Percentiles rank a stretch among this genome's conserved stretches.
These are phyloP conservation scores for Bufo bufo DNA, from an alignment of 2,113 vertebrate species.

Conservation along the genomic window DNA sequence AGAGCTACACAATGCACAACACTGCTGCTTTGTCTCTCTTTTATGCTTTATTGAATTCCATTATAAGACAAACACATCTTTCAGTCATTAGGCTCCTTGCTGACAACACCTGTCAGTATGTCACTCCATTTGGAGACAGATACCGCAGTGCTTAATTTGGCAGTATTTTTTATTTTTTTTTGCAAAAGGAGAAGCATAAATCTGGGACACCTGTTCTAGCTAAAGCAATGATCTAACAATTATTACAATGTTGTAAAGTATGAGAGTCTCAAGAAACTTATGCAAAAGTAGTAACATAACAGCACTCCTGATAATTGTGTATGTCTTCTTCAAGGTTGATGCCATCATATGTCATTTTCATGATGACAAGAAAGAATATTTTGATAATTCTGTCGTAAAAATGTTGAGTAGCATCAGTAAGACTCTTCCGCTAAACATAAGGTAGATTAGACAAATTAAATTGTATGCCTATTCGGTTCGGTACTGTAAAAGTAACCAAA, in stretches of 20 bases:
- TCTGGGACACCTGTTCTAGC: conserved; percentile 64
- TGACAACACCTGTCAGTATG: conserved; percentile 74
- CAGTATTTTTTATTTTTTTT: conserved; percentile 59
- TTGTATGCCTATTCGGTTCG: too few species aligned
- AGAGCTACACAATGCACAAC: conserved; percentile 54
- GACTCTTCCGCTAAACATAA: too few species aligned
- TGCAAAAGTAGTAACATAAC: not conserved
- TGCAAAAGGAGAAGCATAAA: conserved; percentile 59
- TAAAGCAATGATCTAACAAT: conserved; percentile 59
- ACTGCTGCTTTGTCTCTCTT: conserved; percentile 62
- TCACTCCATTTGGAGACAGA: conserved; percentile 64
- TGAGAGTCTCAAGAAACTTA: not conserved
- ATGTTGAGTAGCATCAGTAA: not conserved
- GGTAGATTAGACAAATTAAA: too few species aligned
- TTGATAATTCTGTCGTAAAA: not conserved
- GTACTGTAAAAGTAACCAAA: too few species aligned
- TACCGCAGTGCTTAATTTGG: conserved; percentile 61
- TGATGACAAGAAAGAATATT: not conserved
- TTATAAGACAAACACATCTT: conserved; percentile 65
- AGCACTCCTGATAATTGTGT: not conserved
- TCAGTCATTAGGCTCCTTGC: conserved; percentile 66
- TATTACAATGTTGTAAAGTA: conserved; percentile 29
- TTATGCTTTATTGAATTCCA: conserved; percentile 66
- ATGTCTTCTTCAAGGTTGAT: not conserved
- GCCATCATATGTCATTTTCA: not conserved